Evolutionary conservation across 2,113 vertebrate species (phyloP), one percentile per base, ranked within the genome.

Genomic region (Daubentonia madagascariensis): DNA sequence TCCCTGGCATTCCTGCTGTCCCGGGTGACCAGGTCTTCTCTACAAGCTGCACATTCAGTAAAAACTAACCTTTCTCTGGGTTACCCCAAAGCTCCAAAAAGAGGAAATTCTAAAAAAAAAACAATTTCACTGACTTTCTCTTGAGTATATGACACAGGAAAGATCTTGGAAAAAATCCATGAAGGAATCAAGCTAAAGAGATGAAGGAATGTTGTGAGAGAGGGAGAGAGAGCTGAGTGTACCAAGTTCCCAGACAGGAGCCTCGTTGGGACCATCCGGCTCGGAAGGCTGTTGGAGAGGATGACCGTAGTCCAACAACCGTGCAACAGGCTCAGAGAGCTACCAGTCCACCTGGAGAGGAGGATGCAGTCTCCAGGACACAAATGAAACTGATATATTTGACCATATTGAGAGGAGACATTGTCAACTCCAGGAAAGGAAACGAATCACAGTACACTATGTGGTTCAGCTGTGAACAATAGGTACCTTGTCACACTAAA

Each of bases 401-500:
- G 68, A 57, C 8, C 35, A 43, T 13, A 52, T 0, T 3, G n/a
- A 37, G 30, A 28, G 40, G 40, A 37, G 79, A 40, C 13, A 23
- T 1, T 43, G 54, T 59, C 35, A 30, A 6, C 18, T 10, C 50
- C 30, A 68, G 91, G 48, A n/a, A 20, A 89, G 54, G 48, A 43
- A 57, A 14, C 5, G 3, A 12, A 40, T 7, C 25, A 22, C 2
- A 17, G 54, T 5, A 5, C 22, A 3, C 17, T 16, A 14, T 1
- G 16, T 9, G 61, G 59, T 79, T 75, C 65, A 57, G 79, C 63
- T 1, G 4, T 16, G 35, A 14, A 5, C 70, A 75, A 14, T 17
- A 4, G 4, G 9, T 8, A 12, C 30, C 1, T 3, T 17, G 20
- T 37, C 8, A 28, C 5, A 20, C 4, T 3, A n/a, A 57, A n/a